These are phyloP conservation scores for Brotula barbata DNA, from an alignment of 2,797 vertebrate species.

Conservation along the genomic window DNA sequence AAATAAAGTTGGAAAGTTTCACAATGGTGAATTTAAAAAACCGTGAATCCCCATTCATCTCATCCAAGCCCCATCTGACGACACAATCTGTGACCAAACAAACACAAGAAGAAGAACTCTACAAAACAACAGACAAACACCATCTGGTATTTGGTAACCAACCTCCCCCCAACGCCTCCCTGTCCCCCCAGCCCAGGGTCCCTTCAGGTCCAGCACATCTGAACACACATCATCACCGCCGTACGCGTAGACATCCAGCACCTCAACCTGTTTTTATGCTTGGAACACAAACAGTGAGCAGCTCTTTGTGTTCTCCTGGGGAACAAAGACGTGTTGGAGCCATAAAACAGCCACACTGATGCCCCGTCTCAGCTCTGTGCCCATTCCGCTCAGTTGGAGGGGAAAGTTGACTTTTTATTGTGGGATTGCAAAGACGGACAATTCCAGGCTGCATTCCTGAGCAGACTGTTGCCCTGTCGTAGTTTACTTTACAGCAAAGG, in stretches of 20 bases:
- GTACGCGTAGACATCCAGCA: slow-evolving; percentile 38
- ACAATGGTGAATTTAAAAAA: too few species aligned
- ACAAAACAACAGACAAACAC: slow-evolving; percentile 3
- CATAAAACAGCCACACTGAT: slow-evolving; percentile 45
- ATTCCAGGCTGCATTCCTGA: slow-evolving; percentile 77
- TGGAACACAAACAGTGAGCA: slow-evolving; percentile 21
- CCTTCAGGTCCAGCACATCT: slow-evolving; percentile 63
- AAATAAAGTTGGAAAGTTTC: too few species aligned
- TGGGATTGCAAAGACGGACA: slow-evolving; percentile 67
- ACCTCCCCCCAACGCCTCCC: slow-evolving; percentile 29
- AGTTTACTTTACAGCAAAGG: slow-evolving; percentile 71
- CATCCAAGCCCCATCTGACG: too few species aligned
- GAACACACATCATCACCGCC: slow-evolving; percentile 38
- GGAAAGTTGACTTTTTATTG: slow-evolving; percentile 74
- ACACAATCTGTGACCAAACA: too few species aligned
- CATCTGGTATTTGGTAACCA: slow-evolving; percentile 18
- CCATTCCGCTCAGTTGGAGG: slow-evolving; percentile 55
- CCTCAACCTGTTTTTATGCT: slow-evolving; percentile 41
- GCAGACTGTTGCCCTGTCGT: slow-evolving; percentile 70
- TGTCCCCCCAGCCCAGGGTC: slow-evolving; percentile 58
- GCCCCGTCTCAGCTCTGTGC: slow-evolving; percentile 33
- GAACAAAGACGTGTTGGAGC: slow-evolving; percentile 42
- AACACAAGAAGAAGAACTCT: too few species aligned
- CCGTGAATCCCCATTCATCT: too few species aligned
- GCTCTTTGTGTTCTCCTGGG: slow-evolving; percentile 28